A percentile compares a stretch with the other conserved stretches of the same genome.
Conservation (phyloP, 2,797 vertebrate genomes). For the Ctenosaura bakeri region DNA sequence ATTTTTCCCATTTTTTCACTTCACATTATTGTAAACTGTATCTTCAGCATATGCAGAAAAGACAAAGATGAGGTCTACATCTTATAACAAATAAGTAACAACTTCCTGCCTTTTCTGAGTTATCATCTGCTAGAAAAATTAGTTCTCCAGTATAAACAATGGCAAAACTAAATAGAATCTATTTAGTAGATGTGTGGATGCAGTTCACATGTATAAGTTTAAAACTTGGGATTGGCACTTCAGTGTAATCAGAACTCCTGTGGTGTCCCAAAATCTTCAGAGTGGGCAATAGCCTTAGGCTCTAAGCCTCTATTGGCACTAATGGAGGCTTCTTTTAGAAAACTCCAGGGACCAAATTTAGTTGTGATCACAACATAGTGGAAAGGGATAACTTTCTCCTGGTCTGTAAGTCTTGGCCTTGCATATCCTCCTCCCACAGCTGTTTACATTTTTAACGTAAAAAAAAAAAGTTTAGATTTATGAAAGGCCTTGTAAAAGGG, state of each 20-base stretch:
- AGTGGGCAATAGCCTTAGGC: neutral
- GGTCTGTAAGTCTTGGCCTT: neutral
- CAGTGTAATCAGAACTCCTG: neutral
- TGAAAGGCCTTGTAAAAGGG: no score
- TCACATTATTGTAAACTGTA: no score
- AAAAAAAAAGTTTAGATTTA: no score
- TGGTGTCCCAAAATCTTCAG: neutral
- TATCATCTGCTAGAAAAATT: neutral
- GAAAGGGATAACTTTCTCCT: neutral
- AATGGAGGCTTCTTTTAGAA: neutral
- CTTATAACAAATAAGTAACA: neutral
- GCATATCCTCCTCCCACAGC: neutral
- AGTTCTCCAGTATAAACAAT: neutral
- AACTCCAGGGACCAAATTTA: neutral
- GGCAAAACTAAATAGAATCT: neutral
- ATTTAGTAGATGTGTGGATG: neutral
- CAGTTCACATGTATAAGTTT: neutral
- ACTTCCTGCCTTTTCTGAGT: neutral
- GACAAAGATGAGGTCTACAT: no score
- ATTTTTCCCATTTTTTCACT: no score
- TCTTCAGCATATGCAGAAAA: no score
- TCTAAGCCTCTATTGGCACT: neutral
- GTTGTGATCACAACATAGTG: neutral
- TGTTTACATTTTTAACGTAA: neutral
- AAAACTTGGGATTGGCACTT: neutral